Percentiles rank a stretch among this genome's conserved stretches.
Evolutionary conservation across 2,797 vertebrate genomes (phyloP).

Genomic region (Hylomyscus alleni): DNA sequence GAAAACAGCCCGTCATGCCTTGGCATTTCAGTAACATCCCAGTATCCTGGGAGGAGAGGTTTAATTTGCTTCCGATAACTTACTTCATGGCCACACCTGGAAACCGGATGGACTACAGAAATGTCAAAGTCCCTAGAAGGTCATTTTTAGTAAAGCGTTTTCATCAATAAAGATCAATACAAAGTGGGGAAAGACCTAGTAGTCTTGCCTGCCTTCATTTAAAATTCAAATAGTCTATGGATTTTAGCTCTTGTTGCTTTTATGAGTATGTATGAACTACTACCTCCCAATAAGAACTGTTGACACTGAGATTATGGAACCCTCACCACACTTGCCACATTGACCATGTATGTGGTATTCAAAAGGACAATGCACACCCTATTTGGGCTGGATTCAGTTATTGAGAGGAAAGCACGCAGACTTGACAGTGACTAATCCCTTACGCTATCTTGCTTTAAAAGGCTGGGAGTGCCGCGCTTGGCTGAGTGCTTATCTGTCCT

Average conservation of each 20-base stretch:
- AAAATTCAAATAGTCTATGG: constrained; percentile 62
- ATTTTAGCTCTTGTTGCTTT: constrained; percentile 36
- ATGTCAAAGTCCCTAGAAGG: constrained; percentile 54
- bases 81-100: constrained; percentile 62
- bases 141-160: constrained; percentile 61
- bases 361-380: background rate
- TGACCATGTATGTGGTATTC: constrained; percentile 18
- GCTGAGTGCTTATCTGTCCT: too few relatives aligned
- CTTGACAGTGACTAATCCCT: background rate
- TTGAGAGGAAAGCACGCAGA: background rate
- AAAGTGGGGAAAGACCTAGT: background rate
- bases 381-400: background rate
- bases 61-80: constrained; percentile 73
- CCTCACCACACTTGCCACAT: constrained; percentile 31
- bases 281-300: constrained; percentile 57
- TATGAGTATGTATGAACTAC: constrained; percentile 3
- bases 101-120: constrained; percentile 1
- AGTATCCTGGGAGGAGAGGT: background rate
- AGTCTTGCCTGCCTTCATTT: constrained; percentile 41
- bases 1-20: constrained; percentile 54
- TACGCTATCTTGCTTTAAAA: background rate
- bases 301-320: constrained; percentile 1
- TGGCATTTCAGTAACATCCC: constrained; percentile 54
- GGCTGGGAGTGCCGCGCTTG: background rate
- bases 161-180: constrained; percentile 60